Evolutionary conservation across 2,888 invertebrate genomes (phyloP), one percentile per base, ranked within the genome.

Genomic region (Microdon myrmicae): DNA sequence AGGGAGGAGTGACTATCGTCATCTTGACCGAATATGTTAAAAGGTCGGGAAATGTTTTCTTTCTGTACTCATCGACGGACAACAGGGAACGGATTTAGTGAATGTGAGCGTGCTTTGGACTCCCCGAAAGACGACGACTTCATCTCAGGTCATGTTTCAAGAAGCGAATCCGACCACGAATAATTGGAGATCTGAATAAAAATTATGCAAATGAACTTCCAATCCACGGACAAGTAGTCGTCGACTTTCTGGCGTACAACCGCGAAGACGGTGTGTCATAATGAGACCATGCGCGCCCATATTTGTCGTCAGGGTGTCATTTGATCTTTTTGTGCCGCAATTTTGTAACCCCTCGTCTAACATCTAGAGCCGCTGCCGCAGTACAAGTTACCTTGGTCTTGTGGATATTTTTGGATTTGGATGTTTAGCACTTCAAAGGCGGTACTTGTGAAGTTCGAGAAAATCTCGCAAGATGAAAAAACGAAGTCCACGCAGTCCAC

Each of bases 271-370:
- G 5, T 28, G 17, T 19, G 13, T 41, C 41, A 25, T 41, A 37
- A 29, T 23, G 23, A 35, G 37, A 54, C 29, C 31, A 39, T 64
- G 41, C 51, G 43, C 51, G 61, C 41, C 61, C 61, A 64, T 64
- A 64, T 64, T 64, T 51, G 61, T 61, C 61, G 49, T 56, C 41
- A 32, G 61, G 56, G 61, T 64, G 61, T 56, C 49, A 64, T 41
- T 64, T 56, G 61, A 64, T 64, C 61, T 64, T 45, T n/a, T 61
- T 22, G 41, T 31, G 41, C 23, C 20, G 16, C 22, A 25, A 7
- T 22, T 29, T 17, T 22, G 10, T 14, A n/a, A 22, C 20, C 29
- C 26, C 10, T n/a, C n/a, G n/a, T n/a, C n/a, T n/a, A n/a, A n/a
- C n/a, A n/a, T n/a, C n/a, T n/a, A n/a, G n/a, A n/a, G 9, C 37